These are phyloP conservation scores for Leptinotarsa tumamoca DNA, from an alignment of 2,888 invertebrate genomes.

Conservation along the genomic window DNA sequence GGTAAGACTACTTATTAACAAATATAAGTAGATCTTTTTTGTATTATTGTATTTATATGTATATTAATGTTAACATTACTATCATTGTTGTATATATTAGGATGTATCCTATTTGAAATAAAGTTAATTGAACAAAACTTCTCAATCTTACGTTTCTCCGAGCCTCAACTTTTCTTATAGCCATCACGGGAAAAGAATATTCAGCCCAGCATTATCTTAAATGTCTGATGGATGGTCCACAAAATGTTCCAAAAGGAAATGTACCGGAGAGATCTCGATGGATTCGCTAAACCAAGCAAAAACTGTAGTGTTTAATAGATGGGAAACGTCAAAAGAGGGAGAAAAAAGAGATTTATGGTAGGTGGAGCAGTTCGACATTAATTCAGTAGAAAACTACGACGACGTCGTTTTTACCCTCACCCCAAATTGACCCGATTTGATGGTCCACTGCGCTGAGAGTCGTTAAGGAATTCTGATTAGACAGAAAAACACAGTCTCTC, in stretches of 20 bases:
- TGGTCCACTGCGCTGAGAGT: slow-evolving; percentile 12
- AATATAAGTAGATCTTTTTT: too few species aligned
- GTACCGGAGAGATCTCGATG: not conserved
- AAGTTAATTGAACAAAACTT: not conserved
- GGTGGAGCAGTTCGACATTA: slow-evolving; percentile 17
- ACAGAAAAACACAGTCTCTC: not conserved
- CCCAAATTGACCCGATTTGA: slow-evolving; percentile 20
- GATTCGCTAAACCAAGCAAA: slow-evolving; percentile 19
- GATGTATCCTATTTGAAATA: too few species aligned
- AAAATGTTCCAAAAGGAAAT: slow-evolving; percentile 1
- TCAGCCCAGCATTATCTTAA: not conserved
- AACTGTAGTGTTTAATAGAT: slow-evolving; percentile 21
- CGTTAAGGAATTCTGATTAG: slow-evolving; percentile 11
- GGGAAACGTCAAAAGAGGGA: slow-evolving; percentile 16
- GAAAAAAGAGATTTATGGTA: slow-evolving; percentile 20
- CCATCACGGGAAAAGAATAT: not conserved
- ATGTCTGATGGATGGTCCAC: not conserved
- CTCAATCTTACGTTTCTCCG: not conserved
- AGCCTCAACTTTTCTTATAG: not conserved
- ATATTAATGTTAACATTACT: too few species aligned
- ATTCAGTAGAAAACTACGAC: slow-evolving; percentile 18
- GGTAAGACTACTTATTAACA: too few species aligned
- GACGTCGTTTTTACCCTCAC: slow-evolving; percentile 9
- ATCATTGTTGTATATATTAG: too few species aligned
- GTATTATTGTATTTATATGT: too few species aligned